Evolutionary conservation across 1,140 invertebrate species (phyloP).

Genomic region (Luehdorfia chinensis): DNA sequence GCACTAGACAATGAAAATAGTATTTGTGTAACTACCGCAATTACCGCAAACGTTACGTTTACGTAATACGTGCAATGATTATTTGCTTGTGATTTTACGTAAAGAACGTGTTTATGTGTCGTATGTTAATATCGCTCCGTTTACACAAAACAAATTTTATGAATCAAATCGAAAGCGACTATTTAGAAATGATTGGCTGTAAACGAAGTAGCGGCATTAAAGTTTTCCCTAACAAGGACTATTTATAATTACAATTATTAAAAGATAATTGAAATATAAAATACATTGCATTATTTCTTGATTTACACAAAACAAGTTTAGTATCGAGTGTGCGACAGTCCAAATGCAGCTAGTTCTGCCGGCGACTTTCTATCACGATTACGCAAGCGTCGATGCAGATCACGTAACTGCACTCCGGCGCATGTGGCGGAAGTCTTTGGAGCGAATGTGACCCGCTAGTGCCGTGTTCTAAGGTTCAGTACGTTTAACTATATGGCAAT

Average conservation of each 20-base stretch:
- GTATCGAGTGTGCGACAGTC: constrained; percentile 50
- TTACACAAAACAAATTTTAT: no score
- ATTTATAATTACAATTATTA: no score
- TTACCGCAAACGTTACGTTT: constrained; percentile 51
- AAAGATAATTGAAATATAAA: no score
- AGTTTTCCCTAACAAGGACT: no score
- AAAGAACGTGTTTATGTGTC: no score
- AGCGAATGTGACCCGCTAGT: constrained; percentile 57
- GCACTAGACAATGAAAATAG: constrained; percentile 73
- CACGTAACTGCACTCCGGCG: constrained; percentile 66
- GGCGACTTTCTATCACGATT: constrained; percentile 70
- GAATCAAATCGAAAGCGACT: no score
- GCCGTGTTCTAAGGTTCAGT: constrained; percentile 20
- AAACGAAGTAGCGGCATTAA: no score
- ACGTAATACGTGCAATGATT: constrained; percentile 40
- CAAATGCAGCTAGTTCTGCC: constrained; percentile 51
- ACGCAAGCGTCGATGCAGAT: constrained; percentile 64
- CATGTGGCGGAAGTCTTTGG: constrained; percentile 67
- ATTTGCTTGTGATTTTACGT: no score
- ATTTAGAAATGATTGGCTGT: no score
- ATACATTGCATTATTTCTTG: constrained; percentile 46
- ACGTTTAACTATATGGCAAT: constrained; percentile 1
- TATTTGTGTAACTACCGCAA: constrained; percentile 52
- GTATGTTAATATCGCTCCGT: no score
- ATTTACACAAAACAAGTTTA: constrained; percentile 48